Percentiles rank a stretch among this genome's conserved stretches.
Evolutionary conservation across 2,797 vertebrate species (phyloP).

Genomic region (Malacoraja senta): DNA sequence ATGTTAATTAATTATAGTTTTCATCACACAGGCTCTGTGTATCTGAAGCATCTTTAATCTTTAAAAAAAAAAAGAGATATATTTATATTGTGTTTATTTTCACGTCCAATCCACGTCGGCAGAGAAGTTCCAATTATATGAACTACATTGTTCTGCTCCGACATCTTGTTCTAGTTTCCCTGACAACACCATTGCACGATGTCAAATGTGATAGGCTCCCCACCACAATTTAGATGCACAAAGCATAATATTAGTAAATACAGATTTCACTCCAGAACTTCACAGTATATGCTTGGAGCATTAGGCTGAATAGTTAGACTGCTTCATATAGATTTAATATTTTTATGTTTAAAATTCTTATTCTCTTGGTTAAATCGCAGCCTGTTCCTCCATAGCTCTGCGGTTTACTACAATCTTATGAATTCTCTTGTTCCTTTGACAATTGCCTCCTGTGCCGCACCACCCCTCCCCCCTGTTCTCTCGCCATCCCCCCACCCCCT

Average conservation of each 20-base stretch:
- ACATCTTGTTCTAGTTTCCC: conserved; percentile 17
- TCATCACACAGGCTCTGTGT: background rate
- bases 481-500: too few species aligned
- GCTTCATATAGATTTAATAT: background rate
- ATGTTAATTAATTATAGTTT: background rate
- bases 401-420: background rate
- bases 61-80: background rate
- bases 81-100: background rate
- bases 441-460: background rate
- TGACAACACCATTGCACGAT: conserved; percentile 6
- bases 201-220: conserved; percentile 2
- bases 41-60: background rate
- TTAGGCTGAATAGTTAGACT: background rate
- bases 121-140: background rate
- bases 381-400: background rate
- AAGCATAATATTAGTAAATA: background rate
- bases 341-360: background rate
- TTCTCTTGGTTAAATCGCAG: background rate
- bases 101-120: background rate
- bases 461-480: too few species aligned
- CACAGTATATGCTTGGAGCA: background rate
- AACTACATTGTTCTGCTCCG: background rate
- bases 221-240: background rate
- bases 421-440: background rate
- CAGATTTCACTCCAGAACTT: background rate